A percentile compares a stretch with the other conserved stretches of the same genome.
Evolutionary conservation across 2,797 vertebrate species (phyloP).

Genomic region (Cryptoblepharus egeriae): DNA sequence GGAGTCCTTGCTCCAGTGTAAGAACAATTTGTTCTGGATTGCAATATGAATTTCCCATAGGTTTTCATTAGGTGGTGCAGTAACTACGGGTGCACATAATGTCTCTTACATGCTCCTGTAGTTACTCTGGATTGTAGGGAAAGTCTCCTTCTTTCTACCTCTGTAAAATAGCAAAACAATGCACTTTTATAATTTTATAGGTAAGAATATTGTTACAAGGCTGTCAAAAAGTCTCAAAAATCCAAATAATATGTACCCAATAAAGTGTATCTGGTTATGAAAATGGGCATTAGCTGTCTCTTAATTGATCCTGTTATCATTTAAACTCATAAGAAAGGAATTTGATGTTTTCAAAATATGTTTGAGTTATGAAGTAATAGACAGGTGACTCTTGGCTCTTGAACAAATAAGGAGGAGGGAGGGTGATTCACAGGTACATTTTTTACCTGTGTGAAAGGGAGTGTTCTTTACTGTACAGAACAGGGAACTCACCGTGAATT

Average conservation of each 20-base stretch:
- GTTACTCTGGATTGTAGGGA: no score
- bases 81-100: no score
- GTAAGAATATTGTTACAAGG: slow-evolving; percentile 26
- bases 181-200: background rate
- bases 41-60: no score
- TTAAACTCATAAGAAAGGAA: slow-evolving; percentile 62
- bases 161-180: no score
- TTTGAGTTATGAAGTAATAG: slow-evolving; percentile 71
- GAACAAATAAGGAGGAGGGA: slow-evolving; percentile 45
- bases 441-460: slow-evolving; percentile 50
- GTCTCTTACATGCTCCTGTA: no score
- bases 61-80: no score
- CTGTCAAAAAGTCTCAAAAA: slow-evolving; percentile 32
- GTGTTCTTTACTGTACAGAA: slow-evolving; percentile 30
- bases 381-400: slow-evolving; percentile 67
- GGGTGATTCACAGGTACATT: slow-evolving; percentile 53
- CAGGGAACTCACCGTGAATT: slow-evolving; percentile 25
- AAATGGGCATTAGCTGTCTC: slow-evolving; percentile 42
- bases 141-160: background rate
- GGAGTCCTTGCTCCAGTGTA: no score
- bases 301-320: slow-evolving; percentile 50
- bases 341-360: slow-evolving; percentile 65
- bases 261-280: slow-evolving; percentile 31
- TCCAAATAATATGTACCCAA: background rate
- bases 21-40: no score